phyloP scores from a whole-genome alignment of 1,140 invertebrate genomes.

The Zaprionus taronus region DNA sequence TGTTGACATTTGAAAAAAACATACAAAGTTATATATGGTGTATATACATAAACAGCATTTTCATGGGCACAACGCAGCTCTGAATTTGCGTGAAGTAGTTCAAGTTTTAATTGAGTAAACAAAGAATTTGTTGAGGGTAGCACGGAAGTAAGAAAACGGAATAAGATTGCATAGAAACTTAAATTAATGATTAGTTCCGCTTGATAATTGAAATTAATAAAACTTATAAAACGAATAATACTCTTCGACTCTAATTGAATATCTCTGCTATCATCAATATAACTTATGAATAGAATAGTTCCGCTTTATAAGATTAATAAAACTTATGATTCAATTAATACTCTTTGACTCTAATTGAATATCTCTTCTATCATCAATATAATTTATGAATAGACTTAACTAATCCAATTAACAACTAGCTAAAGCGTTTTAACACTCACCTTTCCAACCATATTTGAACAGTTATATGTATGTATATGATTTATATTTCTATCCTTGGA shows the following conservation, averaged over 20 bases:
- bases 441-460: constrained; percentile 32
- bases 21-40: constrained; percentile 19
- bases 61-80: constrained; percentile 15
- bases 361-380: not conserved
- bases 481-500: constrained; percentile 32
- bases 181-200: not conserved
- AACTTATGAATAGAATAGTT: not conserved
- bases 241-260: not conserved
- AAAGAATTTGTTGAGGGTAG: not conserved
- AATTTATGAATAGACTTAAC: not conserved
- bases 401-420: not conserved
- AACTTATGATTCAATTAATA: not conserved
- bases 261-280: not conserved
- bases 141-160: not conserved
- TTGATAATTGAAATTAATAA: not conserved
- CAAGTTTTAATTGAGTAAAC: constrained; percentile 8
- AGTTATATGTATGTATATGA: not conserved
- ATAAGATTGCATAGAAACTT: not conserved
- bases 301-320: not conserved
- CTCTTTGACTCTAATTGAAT: not conserved
- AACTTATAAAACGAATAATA: not conserved
- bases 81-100: constrained; percentile 8
- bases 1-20: constrained; percentile 20
- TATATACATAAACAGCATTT: not conserved
- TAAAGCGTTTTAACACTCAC: constrained; percentile 20